Evolutionary conservation across 2,113 vertebrate genomes (phyloP).

Genomic region (Chlorodrepanis virens): DNA sequence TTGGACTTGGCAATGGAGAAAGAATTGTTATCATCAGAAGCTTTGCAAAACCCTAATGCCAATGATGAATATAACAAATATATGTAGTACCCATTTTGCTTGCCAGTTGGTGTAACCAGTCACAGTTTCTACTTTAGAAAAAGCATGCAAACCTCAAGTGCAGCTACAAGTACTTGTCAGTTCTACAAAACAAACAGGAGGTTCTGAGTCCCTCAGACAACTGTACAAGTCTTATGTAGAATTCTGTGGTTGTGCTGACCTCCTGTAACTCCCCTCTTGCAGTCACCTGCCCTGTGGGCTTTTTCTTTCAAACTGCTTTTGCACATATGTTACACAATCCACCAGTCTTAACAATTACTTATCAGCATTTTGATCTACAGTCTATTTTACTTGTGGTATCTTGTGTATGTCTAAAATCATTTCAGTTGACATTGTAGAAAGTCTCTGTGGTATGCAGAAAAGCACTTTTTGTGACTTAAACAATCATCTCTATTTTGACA

Average conservation of each 20-base stretch:
- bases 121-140: background rate
- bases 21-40: background rate
- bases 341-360: background rate
- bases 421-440: background rate
- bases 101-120: background rate
- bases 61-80: background rate
- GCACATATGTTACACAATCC: background rate
- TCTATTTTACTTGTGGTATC: background rate
- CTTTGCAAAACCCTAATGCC: background rate
- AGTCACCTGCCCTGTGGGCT: background rate
- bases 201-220: background rate
- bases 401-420: background rate
- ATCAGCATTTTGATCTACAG: background rate
- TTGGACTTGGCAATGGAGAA: background rate
- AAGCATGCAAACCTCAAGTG: background rate
- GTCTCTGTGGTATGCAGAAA: background rate
- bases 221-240: background rate
- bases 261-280: background rate
- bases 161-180: background rate
- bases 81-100: background rate
- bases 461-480: background rate
- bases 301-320: background rate
- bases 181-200: background rate
- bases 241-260: background rate
- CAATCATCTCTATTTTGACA: slow-evolving; percentile 48